Evolutionary conservation across 2,113 vertebrate genomes (phyloP), one percentile per base, ranked within the genome.

Genomic region (Nettapus auritus): DNA sequence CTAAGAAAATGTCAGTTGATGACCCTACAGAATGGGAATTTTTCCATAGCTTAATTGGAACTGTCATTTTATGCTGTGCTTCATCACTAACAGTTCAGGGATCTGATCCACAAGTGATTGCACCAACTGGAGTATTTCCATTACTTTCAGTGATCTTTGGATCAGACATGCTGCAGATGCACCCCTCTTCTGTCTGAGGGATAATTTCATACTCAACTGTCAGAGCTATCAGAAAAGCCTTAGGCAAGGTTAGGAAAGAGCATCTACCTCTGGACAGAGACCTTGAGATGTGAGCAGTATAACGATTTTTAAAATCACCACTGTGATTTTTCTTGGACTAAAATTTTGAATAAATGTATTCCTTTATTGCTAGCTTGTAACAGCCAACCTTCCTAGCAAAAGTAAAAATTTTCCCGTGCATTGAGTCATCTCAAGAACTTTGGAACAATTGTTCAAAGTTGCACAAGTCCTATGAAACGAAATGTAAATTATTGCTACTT

Each of bases 11-110:
- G 25, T 67, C 89, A 70, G 20, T 34, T 95, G 23, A 71, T 92
- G 84, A 95, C 82, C 84, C 50, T 79, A 38, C 13, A 36, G 68
- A 81, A 78, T 31, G 38, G 88, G 73, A 97, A 90, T 88, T 91
- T 93, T 94, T 68, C 86, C 88, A 94, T 44, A 40, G 38, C 33
- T 95, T 95, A 94, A 96, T 94, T 95, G 42, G 6, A 21, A 9
- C 21, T 91, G 90, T 91, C 64, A 76, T 90, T 94, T 96, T 75
- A 81, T 70, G 19, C 33, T 68, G 60, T 71, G 21, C 50, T 91
- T 95, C 86, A 91, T 84, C 76, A 86, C 68, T 68, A 93, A 40
- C 23, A 88, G 13, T 78, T 93, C 68, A 67, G 64, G 60, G 64
- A 87, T 77, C 46, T 78, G 68, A 90, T 90, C 73, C 80, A 75